Conservation (phyloP, 2,888 invertebrate species). For the Unio delphinus region DNA sequence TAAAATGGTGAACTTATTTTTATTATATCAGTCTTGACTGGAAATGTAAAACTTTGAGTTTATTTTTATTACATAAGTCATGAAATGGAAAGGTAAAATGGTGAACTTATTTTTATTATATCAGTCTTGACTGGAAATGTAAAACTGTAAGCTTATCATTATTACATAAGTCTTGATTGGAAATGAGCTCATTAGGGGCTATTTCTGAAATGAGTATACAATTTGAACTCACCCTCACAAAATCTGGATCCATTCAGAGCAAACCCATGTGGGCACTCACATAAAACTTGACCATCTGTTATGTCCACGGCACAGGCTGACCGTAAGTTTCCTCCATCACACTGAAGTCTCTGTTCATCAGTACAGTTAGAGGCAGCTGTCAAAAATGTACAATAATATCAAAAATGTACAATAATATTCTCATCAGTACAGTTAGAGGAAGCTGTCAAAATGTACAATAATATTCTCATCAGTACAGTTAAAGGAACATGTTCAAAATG, state of each 20-base stretch:
- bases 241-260: slow-evolving; percentile 20
- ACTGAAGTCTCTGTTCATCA: slow-evolving; percentile 13
- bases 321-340: slow-evolving; percentile 35
- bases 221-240: slow-evolving; percentile 31
- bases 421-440: slow-evolving; percentile 17
- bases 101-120: too few species aligned
- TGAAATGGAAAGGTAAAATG: too few species aligned
- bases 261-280: slow-evolving; percentile 33
- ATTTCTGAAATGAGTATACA: not conserved
- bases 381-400: slow-evolving; percentile 1
- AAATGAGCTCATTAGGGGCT: not conserved
- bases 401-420: not conserved
- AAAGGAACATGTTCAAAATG: slow-evolving; percentile 19
- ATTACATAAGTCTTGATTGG: not conserved
- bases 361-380: slow-evolving; percentile 30
- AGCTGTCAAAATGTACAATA: slow-evolving; percentile 17
- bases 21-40: too few species aligned
- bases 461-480: not conserved
- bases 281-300: slow-evolving; percentile 22
- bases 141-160: not conserved
- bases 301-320: slow-evolving; percentile 30
- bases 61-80: too few species aligned
- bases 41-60: too few species aligned
- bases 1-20: too few species aligned
- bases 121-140: too few species aligned